These are phyloP conservation scores for Liolophura sinensis DNA, from an alignment of 1,140 invertebrate genomes.

Conservation along the genomic window DNA sequence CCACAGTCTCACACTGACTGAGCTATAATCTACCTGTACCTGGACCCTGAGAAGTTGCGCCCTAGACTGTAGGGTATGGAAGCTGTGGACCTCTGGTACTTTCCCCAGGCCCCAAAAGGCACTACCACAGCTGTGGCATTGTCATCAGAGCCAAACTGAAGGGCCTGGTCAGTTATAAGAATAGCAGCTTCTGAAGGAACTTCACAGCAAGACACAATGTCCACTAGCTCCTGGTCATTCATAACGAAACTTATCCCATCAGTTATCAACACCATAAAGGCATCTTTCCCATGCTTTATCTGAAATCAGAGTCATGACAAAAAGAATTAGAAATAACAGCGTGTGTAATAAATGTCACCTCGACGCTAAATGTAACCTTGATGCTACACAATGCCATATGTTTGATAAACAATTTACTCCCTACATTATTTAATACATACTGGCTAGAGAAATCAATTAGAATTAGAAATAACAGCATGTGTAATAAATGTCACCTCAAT, in stretches of 20 bases:
- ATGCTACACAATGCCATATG: background rate
- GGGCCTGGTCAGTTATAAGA: slow-evolving; percentile 62
- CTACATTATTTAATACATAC: background rate
- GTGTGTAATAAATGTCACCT: background rate
- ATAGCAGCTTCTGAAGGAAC: slow-evolving; percentile 61
- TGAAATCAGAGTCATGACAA: slow-evolving; percentile 46
- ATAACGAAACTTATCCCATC: slow-evolving; percentile 65
- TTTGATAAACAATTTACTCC: background rate
- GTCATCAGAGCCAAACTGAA: slow-evolving; percentile 65
- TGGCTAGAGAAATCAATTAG: background rate
- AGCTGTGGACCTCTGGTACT: slow-evolving; percentile 47
- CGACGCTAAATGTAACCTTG: background rate
- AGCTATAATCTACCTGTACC: slow-evolving; percentile 10
- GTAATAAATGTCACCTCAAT: background rate
- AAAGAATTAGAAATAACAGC: background rate
- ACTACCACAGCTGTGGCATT: slow-evolving; percentile 63
- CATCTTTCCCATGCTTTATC: slow-evolving; percentile 64
- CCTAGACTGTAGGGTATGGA: slow-evolving; percentile 47
- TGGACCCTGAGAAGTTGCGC: slow-evolving; percentile 33
- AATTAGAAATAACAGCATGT: background rate
- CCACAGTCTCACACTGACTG: too few relatives aligned
- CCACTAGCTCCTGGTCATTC: slow-evolving; percentile 63
- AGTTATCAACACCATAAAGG: slow-evolving; percentile 63
- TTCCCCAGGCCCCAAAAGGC: slow-evolving; percentile 66
- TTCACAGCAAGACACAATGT: slow-evolving; percentile 59